phyloP scores from a whole-genome alignment of 2,113 vertebrate species.

The Myotis yumanensis region DNA sequence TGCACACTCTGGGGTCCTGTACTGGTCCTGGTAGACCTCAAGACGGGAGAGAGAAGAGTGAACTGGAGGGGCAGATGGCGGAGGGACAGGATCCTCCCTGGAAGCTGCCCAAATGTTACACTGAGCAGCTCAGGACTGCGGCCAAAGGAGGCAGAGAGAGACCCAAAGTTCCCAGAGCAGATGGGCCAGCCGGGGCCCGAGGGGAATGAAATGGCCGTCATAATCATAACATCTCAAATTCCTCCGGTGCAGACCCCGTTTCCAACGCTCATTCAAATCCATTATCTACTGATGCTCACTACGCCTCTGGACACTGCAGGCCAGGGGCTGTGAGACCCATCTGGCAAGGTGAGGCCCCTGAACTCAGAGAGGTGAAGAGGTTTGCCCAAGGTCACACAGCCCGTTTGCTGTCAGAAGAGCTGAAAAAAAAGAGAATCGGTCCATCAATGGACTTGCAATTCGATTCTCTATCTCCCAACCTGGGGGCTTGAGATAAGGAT shows the following conservation, averaged over 20 bases:
- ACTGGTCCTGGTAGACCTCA: not conserved
- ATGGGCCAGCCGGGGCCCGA: conserved; percentile 57
- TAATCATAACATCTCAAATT: conserved; percentile 55
- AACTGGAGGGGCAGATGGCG: conserved; percentile 56
- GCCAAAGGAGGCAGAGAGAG: conserved; percentile 61
- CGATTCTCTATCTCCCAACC: not conserved
- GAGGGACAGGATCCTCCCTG: conserved; percentile 54
- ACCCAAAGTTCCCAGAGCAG: conserved; percentile 60
- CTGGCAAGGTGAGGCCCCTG: conserved; percentile 28
- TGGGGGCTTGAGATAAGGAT: not conserved
- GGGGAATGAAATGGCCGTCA: not conserved
- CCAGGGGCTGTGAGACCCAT: conserved; percentile 44
- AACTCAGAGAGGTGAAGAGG: conserved; percentile 65
- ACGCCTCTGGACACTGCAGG: not conserved
- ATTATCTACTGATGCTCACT: conserved; percentile 52
- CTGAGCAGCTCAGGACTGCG: conserved; percentile 35
- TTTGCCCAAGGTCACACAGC: conserved; percentile 69
- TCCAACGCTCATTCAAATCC: conserved; percentile 57
- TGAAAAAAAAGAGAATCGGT: not conserved
- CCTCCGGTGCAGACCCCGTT: conserved; percentile 51
- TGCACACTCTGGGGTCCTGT: not conserved
- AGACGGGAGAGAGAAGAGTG: conserved; percentile 16
- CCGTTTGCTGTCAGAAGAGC: not conserved
- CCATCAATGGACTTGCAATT: not conserved
- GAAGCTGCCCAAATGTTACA: conserved; percentile 60